These are phyloP conservation scores for Paralvinella palmiformis DNA, from an alignment of 1,140 invertebrate species.

Conservation along the genomic window DNA sequence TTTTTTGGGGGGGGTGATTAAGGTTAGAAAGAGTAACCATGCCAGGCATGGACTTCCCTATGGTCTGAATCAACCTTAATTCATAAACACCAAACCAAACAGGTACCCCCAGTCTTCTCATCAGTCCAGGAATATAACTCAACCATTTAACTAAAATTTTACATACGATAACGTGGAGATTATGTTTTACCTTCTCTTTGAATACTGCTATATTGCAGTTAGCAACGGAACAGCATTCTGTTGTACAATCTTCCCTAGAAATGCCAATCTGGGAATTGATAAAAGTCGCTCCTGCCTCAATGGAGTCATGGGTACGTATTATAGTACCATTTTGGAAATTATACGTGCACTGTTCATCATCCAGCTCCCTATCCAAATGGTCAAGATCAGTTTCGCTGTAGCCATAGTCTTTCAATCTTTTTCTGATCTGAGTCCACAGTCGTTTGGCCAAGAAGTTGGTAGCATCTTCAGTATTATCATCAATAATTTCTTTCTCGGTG, in stretches of 20 bases:
- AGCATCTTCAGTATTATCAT: neutral
- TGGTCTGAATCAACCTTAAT: neutral
- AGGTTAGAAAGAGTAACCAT: too few relatives aligned
- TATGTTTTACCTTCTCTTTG: constrained; percentile 67
- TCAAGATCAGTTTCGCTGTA: too few relatives aligned
- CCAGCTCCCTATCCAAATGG: neutral
- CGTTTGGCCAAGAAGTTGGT: neutral
- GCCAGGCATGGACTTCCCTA: neutral
- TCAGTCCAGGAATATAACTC: neutral
- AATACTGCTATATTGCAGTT: constrained; percentile 86
- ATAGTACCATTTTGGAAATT: constrained; percentile 58
- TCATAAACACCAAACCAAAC: neutral
- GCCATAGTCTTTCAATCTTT: constrained; percentile 8
- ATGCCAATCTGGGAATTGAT: constrained; percentile 71
- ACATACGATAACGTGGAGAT: neutral
- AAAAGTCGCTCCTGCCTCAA: constrained; percentile 78
- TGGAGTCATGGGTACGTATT: constrained; percentile 81
- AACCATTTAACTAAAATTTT: neutral
- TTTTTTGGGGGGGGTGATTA: too few relatives aligned
- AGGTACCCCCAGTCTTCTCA: neutral
- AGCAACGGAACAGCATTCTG: constrained; percentile 77
- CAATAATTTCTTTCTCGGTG: neutral
- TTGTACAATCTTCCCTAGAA: constrained; percentile 66
- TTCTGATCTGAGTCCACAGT: constrained; percentile 8
- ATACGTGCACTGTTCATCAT: constrained; percentile 2